Evolutionary conservation across 2,113 vertebrate genomes (phyloP).

Genomic region (Antennarius striatus): DNA sequence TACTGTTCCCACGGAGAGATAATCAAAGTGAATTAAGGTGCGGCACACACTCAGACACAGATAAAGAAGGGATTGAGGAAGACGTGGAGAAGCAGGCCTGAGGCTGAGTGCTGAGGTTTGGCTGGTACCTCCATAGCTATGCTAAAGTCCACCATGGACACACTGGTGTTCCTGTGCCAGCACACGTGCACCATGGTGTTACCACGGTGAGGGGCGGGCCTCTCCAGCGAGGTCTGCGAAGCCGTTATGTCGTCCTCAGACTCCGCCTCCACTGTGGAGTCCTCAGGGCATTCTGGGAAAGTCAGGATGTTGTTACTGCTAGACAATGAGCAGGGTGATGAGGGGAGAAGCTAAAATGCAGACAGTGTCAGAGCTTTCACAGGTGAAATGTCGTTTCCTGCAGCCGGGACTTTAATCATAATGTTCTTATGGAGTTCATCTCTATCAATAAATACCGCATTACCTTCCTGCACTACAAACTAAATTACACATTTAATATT

Average conservation of each 20-base stretch:
- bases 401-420: background rate
- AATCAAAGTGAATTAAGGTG: constrained; percentile 45
- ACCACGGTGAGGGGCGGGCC: constrained; percentile 90
- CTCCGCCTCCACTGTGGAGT: constrained; percentile 89
- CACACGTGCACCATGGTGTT: constrained; percentile 99
- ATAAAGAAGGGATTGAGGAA: constrained; percentile 51
- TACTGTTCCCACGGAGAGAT: constrained; percentile 57
- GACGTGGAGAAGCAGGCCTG: constrained; percentile 55
- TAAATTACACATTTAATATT: background rate
- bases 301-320: constrained; percentile 75
- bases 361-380: constrained; percentile 49
- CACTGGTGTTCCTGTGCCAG: constrained; percentile 99
- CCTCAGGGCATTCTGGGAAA: constrained; percentile 90
- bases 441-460: no score
- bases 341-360: constrained; percentile 41
- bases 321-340: constrained; percentile 46
- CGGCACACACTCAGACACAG: constrained; percentile 51
- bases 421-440: no score
- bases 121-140: constrained; percentile 94
- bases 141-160: constrained; percentile 99
- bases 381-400: background rate
- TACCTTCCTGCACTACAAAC: background rate
- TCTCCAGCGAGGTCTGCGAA: constrained; percentile 88
- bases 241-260: constrained; percentile 93
- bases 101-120: constrained; percentile 49